Base-by-base conservation (phyloP, 2,888 invertebrate genomes). In the Orchesella flavescens region DNA sequence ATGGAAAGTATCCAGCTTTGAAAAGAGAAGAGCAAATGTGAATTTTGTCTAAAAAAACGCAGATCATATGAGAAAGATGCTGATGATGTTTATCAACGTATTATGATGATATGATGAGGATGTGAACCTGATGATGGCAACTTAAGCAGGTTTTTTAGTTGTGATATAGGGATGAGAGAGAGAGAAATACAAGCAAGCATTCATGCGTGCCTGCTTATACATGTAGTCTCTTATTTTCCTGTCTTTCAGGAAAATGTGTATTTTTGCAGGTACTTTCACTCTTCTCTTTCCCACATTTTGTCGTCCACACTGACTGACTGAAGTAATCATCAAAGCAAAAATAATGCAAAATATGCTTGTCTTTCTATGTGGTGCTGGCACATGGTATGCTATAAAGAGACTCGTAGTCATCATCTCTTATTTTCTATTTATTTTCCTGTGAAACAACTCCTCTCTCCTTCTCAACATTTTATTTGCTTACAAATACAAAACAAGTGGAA, bases 391-490 rank as follows among this genome's bases (percentile, higher is more conserved):
- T n/a, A 53, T 57, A 34, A 34, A 4, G 7, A n/a, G n/a, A n/a
- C n/a, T 34, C 34, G 34, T 4, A 34, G 34, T 2, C 34, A n/a
- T 34, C 34, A 9, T 24, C 61, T 24, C 61, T 23, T 61, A 61
- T 19, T 61, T 61, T 61, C 61, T 61, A 61, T 61, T 61, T 61
- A 61, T 61, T 61, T 61, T 61, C 61, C 24, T 61, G 24, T 15
- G 34, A 61, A 61, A 61, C 61, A 61, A 61, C 21, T 61, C 12
- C 24, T 34, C 10, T 53, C 46, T 44, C 23, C 34, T 34, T 34
- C 53, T 69, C n/a, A 13, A 55, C 61, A 69, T 19, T 34, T 34
- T 53, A 69, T 68, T 63, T 74, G 65, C 65, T 24, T 65, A 53
- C 19, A 34, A 34, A 34, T 65, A 53, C 19, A 34, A 34, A 34